phyloP scores from a whole-genome alignment of 2,888 invertebrate genomes.

The Eulithis testata region DNA sequence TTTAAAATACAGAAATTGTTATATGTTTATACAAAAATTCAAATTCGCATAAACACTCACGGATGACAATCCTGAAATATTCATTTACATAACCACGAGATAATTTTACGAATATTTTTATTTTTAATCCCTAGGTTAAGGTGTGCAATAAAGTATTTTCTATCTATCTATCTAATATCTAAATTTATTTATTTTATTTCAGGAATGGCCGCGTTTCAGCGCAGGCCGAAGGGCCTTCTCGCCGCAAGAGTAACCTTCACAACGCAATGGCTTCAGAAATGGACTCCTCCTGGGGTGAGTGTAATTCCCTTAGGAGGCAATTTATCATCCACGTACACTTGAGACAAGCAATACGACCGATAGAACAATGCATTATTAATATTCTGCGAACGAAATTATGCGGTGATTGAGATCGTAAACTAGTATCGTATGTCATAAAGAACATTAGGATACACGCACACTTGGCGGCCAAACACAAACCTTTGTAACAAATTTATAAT shows the following conservation, averaged over 20 bases:
- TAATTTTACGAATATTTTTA: too few species aligned
- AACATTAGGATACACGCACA: not conserved
- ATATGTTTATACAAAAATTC: too few species aligned
- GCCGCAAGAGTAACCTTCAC: conserved; percentile 89
- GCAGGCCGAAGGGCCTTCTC: conserved; percentile 87
- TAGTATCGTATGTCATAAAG: conserved; percentile 28
- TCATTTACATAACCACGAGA: too few species aligned
- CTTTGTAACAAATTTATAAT: too few species aligned
- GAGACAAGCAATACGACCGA: conserved; percentile 25
- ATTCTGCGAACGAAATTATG: conserved; percentile 37
- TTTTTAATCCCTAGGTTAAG: too few species aligned
- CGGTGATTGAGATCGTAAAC: conserved; percentile 20
- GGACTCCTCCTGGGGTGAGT: conserved; percentile 77
- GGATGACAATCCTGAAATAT: too few species aligned
- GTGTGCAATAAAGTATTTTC: too few species aligned
- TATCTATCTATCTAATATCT: too few species aligned
- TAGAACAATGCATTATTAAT: conserved; percentile 43
- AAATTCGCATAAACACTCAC: too few species aligned
- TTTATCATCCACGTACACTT: conserved; percentile 22
- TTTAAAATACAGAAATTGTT: too few species aligned
- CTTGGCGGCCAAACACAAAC: too few species aligned
- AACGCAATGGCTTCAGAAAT: conserved; percentile 82
- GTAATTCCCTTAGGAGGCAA: conserved; percentile 35
- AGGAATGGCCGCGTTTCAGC: conserved; percentile 80
- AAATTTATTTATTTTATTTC: too few species aligned